phyloP scores from a whole-genome alignment of 2,797 vertebrate genomes.

The Tokudaia tokunoshimensis region DNA sequence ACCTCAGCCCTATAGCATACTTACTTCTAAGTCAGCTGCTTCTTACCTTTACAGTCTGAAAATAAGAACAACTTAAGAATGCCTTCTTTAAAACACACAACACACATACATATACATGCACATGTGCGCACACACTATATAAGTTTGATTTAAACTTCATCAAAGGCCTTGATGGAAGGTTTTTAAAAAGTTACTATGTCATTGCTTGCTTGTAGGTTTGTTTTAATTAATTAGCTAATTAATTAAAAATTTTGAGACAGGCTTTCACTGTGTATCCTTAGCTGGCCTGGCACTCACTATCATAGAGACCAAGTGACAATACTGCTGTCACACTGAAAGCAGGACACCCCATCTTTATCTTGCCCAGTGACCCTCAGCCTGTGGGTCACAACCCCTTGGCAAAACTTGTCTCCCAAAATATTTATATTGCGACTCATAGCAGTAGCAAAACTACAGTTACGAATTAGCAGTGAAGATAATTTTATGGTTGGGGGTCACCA shows the following conservation, averaged over 20 bases:
- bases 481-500: background rate
- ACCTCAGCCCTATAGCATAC: background rate
- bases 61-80: background rate
- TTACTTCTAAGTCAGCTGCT: constrained; percentile 42
- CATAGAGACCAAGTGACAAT: background rate
- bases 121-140: background rate
- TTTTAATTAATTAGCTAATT: background rate
- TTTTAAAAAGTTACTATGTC: background rate
- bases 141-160: constrained; percentile 9
- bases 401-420: background rate
- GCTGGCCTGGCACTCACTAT: background rate
- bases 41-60: background rate
- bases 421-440: background rate
- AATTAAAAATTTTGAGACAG: background rate
- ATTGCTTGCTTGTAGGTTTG: background rate
- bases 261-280: background rate
- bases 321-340: background rate
- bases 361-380: background rate
- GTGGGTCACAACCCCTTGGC: background rate
- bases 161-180: background rate
- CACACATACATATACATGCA: background rate
- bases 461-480: background rate
- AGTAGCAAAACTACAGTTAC: background rate
- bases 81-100: constrained; percentile 14
- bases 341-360: background rate